A percentile compares a stretch with the other conserved stretches of the same genome.
These are phyloP conservation scores for Meloidogyne exigua DNA, from an alignment of 1,140 invertebrate genomes.

Conservation along the genomic window DNA sequence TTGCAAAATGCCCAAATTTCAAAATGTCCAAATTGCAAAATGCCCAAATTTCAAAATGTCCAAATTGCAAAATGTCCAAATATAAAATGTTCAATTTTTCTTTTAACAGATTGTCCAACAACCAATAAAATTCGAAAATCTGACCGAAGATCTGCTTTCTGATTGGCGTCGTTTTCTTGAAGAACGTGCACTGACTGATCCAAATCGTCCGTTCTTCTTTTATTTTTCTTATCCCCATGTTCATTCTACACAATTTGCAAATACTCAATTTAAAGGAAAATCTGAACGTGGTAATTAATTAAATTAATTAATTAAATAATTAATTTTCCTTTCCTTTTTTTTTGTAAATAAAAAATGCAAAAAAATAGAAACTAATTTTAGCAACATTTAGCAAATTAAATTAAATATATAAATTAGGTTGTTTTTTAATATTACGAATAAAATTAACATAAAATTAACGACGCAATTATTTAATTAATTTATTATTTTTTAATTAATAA, in stretches of 20 bases:
- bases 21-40: not conserved
- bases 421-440: not conserved
- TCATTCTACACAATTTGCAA: constrained; percentile 60
- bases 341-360: not conserved
- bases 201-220: constrained; percentile 60
- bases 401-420: too few relatives aligned
- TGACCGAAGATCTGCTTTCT: constrained; percentile 58
- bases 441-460: too few relatives aligned
- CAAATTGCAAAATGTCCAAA: not conserved
- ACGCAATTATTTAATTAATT: too few relatives aligned
- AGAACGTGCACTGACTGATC: constrained; percentile 4
- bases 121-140: constrained; percentile 58
- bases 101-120: constrained; percentile 55
- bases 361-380: not conserved
- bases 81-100: not conserved
- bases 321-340: too few relatives aligned
- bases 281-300: constrained; percentile 47
- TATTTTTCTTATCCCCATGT: constrained; percentile 64
- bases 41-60: too few relatives aligned
- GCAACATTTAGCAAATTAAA: too few relatives aligned
- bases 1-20: not conserved
- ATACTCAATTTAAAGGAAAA: constrained; percentile 45
- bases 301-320: too few relatives aligned
- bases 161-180: constrained; percentile 62
- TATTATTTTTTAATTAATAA: too few relatives aligned